Percentiles rank a stretch among this genome's conserved stretches.
These are phyloP conservation scores for Ectemnius lituratus DNA, from an alignment of 2,888 invertebrate genomes.

Conservation along the genomic window DNA sequence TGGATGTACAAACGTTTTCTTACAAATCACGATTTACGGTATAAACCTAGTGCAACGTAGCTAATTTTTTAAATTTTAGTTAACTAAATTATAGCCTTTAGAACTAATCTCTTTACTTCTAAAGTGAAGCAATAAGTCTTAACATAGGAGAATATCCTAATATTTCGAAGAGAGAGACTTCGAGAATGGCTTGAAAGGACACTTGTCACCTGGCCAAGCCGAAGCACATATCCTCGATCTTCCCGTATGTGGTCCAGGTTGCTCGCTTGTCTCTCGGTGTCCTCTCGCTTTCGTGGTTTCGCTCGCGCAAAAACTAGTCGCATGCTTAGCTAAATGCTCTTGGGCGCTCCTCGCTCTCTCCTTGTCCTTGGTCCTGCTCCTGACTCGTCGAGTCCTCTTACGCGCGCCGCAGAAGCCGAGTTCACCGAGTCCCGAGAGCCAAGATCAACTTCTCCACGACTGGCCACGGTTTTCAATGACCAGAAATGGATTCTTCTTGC, in stretches of 20 bases:
- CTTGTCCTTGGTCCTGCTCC: conserved; percentile 61
- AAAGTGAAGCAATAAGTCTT: too few relatives aligned
- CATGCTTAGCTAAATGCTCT: conserved; percentile 74
- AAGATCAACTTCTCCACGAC: too few relatives aligned
- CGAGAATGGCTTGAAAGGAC: conserved; percentile 47
- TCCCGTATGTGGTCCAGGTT: conserved; percentile 9
- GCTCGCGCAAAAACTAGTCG: conserved; percentile 72
- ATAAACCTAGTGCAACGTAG: too few relatives aligned
- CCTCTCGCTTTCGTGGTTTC: conserved; percentile 55
- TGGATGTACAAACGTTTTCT: too few relatives aligned
- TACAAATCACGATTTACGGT: too few relatives aligned
- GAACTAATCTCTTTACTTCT: too few relatives aligned
- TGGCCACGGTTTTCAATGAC: too few relatives aligned
- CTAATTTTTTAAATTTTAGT: too few relatives aligned
- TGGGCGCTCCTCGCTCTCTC: conserved; percentile 42
- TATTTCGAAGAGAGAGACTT: too few relatives aligned
- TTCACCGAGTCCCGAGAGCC: background rate
- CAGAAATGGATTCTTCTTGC: too few relatives aligned
- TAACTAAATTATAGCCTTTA: too few relatives aligned
- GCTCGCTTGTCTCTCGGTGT: conserved; percentile 22
- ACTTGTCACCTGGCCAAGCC: conserved; percentile 68
- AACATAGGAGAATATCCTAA: too few relatives aligned
- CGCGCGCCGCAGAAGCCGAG: conserved; percentile 40
- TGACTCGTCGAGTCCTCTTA: conserved; percentile 35
- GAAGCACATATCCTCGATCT: conserved; percentile 35